Percentiles rank a stretch among this genome's conserved stretches.
phyloP scores from a whole-genome alignment of 2,797 vertebrate species.

The Epinephelus awoara region DNA sequence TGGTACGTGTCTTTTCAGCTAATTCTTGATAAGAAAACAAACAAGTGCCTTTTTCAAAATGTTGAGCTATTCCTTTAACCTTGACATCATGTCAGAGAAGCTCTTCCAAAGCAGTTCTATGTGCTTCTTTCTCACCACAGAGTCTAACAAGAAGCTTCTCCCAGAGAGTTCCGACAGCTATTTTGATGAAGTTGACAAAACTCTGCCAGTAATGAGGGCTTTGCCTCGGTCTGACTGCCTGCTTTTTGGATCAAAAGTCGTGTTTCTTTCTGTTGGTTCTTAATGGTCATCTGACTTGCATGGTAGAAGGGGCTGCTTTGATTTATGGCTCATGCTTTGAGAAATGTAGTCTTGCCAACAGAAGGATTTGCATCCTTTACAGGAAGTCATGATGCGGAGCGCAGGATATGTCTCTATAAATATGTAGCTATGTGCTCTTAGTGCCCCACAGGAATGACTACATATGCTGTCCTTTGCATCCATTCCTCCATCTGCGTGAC shows the following conservation, averaged over 20 bases:
- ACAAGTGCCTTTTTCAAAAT: background rate
- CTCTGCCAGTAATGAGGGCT: conserved; percentile 49
- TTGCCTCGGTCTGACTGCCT: background rate
- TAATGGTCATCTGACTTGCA: conserved; percentile 29
- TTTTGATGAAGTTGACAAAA: conserved; percentile 13
- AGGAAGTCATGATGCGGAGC: conserved; percentile 4
- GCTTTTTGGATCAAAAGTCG: conserved; percentile 20
- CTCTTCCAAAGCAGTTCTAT: background rate
- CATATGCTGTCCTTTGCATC: background rate
- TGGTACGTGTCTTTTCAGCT: background rate
- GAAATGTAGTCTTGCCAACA: conserved; percentile 4
- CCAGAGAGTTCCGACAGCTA: conserved; percentile 2
- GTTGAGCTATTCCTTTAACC: background rate
- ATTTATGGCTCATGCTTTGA: conserved; percentile 24
- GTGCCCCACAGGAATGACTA: background rate
- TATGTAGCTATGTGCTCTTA: background rate
- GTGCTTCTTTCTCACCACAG: background rate
- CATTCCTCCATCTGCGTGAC: background rate
- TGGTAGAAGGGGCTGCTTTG: conserved; percentile 7
- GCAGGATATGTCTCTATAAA: background rate
- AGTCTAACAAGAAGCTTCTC: conserved; percentile 21
- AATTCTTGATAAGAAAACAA: background rate
- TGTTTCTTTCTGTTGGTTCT: conserved; percentile 16
- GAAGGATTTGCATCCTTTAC: conserved; percentile 26
- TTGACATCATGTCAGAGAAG: background rate